Conservation (phyloP, 2,797 vertebrate genomes). For the Gallirallus australis region DNA sequence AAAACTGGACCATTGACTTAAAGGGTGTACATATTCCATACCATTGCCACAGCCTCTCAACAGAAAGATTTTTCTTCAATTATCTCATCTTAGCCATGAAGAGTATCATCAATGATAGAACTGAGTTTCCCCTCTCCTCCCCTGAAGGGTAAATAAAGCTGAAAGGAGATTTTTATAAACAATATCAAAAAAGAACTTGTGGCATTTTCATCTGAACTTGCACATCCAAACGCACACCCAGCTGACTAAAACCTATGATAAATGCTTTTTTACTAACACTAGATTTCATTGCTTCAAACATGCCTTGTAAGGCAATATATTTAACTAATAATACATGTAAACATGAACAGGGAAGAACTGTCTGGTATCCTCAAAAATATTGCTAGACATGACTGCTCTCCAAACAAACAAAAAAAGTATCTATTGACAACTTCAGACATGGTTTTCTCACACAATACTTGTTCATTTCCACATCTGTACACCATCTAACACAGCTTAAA, state of each 20-base stretch:
- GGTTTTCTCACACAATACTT: not conserved
- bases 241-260: not conserved
- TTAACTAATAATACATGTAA: not conserved
- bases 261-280: not conserved
- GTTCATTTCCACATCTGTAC: constrained; percentile 38
- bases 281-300: not conserved
- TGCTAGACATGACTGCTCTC: not conserved
- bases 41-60: not conserved
- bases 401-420: not conserved
- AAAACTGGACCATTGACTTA: not conserved
- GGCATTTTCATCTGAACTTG: not conserved
- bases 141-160: not conserved
- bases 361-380: not conserved
- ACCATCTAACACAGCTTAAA: constrained; percentile 17
- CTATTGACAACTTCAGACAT: not conserved
- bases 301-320: constrained; percentile 2
- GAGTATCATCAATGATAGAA: not conserved
- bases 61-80: not conserved
- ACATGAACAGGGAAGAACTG: not conserved
- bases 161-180: not conserved
- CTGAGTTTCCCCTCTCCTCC: not conserved
- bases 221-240: not conserved
- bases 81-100: not conserved
- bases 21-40: not conserved
- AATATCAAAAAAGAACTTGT: not conserved